phyloP scores from a whole-genome alignment of 2,888 invertebrate species.

The Netelia inedita region DNA sequence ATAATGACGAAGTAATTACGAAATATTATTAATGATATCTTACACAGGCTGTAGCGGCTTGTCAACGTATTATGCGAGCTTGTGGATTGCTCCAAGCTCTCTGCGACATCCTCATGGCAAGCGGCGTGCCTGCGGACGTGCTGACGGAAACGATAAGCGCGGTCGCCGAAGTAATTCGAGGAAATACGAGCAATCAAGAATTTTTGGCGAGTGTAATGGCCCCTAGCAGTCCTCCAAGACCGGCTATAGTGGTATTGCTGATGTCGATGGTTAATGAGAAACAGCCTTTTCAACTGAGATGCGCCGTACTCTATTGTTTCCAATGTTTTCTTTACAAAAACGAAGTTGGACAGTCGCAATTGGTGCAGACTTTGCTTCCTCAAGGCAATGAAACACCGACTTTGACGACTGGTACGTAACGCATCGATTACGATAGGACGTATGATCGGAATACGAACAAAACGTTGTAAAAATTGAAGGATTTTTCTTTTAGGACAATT shows the following conservation, averaged over 20 bases:
- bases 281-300: conserved; percentile 95
- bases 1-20: no score
- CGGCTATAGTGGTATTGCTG: conserved; percentile 96
- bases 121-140: conserved; percentile 98
- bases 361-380: conserved; percentile 97
- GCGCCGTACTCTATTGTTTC: conserved; percentile 98
- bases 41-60: conserved; percentile 85
- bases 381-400: conserved; percentile 91
- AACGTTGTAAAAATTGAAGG: no score
- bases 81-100: conserved; percentile 93
- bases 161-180: conserved; percentile 97
- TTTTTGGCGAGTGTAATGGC: conserved; percentile 96
- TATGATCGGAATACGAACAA: no score
- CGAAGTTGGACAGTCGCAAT: conserved; percentile 93
- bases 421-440: background rate
- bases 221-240: conserved; percentile 96
- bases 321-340: conserved; percentile 98
- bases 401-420: conserved; percentile 87
- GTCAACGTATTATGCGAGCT: conserved; percentile 95
- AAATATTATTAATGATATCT: conserved; percentile 5
- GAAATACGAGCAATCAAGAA: conserved; percentile 96
- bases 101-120: conserved; percentile 97
- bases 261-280: conserved; percentile 99
- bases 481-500: conserved; percentile 90
- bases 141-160: conserved; percentile 98